A percentile compares a stretch with the other conserved stretches of the same genome.
phyloP scores from a whole-genome alignment of 2,113 vertebrate species.

The Tiliqua scincoides region DNA sequence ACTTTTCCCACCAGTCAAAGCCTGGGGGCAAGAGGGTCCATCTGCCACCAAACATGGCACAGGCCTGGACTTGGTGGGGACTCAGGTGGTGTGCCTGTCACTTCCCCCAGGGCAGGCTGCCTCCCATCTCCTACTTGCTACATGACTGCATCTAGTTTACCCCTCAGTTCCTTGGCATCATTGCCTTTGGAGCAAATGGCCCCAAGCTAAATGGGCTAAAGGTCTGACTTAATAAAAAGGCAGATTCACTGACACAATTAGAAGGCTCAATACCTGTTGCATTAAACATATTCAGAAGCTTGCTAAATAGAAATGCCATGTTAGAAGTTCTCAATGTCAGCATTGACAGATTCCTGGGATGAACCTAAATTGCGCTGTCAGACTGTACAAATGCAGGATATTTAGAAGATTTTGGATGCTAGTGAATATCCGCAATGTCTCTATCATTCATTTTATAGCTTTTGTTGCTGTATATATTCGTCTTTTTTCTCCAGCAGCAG shows the following conservation, averaged over 20 bases:
- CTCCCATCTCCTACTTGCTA: no score
- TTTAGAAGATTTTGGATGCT: conserved; percentile 4
- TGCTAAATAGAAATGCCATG: neutral
- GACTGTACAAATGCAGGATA: conserved; percentile 11
- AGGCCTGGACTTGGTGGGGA: no score
- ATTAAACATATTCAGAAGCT: conserved; percentile 3
- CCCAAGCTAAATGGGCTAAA: no score
- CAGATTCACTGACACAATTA: neutral
- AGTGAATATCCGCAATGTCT: neutral
- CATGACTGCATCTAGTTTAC: no score
- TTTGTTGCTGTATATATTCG: conserved; percentile 15
- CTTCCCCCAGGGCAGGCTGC: no score
- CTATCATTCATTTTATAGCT: conserved; percentile 3
- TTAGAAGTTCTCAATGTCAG: neutral
- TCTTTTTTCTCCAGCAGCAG: neutral
- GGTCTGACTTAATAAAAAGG: neutral
- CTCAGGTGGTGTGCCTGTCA: no score
- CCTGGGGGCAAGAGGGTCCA: no score
- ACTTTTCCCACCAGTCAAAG: no score
- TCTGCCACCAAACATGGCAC: no score
- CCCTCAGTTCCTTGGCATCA: no score
- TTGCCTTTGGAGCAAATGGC: neutral
- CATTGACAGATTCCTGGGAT: conserved; percentile 11
- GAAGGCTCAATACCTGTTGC: neutral
- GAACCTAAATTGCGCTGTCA: conserved; percentile 27